phyloP scores from a whole-genome alignment of 2,888 invertebrate genomes.

The Steinernema carpocapsae region DNA sequence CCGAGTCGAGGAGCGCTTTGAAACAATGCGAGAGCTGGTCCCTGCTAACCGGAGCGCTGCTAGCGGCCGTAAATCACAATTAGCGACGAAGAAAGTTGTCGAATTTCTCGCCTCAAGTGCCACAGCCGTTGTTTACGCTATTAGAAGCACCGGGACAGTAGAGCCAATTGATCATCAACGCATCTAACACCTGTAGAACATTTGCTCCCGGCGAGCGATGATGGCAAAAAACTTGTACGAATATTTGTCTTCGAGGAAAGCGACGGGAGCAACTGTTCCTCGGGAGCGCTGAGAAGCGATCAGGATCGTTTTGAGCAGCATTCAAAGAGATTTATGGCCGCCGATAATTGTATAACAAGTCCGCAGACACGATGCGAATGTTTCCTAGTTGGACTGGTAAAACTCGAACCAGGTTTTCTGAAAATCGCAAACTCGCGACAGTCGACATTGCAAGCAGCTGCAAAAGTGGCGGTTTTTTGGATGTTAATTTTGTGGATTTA shows the following conservation, averaged over 20 bases:
- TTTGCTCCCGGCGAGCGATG: conserved; percentile 28
- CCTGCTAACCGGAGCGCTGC: background rate
- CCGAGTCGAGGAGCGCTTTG: background rate
- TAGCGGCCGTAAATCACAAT: conserved; percentile 25
- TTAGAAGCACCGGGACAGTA: conserved; percentile 7
- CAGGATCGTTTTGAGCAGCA: background rate
- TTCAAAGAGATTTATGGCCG: conserved; percentile 18
- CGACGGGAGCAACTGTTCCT: background rate
- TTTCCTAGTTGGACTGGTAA: background rate
- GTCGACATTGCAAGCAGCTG: no score
- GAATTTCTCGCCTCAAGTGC: conserved; percentile 30
- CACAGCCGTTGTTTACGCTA: conserved; percentile 26
- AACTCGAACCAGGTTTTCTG: background rate
- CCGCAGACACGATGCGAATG: no score
- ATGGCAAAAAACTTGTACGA: conserved; percentile 33
- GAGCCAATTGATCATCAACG: conserved; percentile 33
- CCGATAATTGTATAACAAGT: conserved; percentile 26
- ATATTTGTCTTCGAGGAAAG: conserved; percentile 16
- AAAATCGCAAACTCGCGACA: background rate
- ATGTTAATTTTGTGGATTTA: background rate
- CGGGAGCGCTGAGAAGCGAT: background rate
- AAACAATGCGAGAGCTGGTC: conserved; percentile 18
- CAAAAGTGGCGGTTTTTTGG: no score
- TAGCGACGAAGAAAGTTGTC: conserved; percentile 31
- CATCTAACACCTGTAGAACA: conserved; percentile 34